Evolutionary conservation across 2,888 invertebrate species (phyloP).

Genomic region (Acanthosoma haemorrhoidale): DNA sequence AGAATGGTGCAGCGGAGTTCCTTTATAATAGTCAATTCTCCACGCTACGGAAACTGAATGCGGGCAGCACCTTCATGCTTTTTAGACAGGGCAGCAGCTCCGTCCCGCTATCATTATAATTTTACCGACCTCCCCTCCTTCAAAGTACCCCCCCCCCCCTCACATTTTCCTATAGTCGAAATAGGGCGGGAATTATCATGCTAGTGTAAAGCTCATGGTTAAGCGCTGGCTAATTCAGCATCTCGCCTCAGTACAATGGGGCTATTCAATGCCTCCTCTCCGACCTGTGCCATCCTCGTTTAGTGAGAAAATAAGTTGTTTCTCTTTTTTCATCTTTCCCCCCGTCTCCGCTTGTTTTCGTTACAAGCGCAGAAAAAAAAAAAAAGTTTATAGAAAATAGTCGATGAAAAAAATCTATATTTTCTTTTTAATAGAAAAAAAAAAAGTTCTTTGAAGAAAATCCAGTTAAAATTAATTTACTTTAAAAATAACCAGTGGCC

Average conservation of each 20-base stretch:
- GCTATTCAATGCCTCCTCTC: background rate
- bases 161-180: background rate
- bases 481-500: too few relatives aligned
- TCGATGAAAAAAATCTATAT: too few relatives aligned
- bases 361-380: background rate
- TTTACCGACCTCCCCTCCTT: conserved; percentile 6
- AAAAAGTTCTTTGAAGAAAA: too few relatives aligned
- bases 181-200: conserved; percentile 11
- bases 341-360: conserved; percentile 7
- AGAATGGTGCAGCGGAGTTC: background rate
- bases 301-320: conserved; percentile 6
- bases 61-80: conserved; percentile 13
- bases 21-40: background rate
- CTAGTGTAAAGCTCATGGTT: conserved; percentile 19
- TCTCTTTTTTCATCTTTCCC: conserved; percentile 17
- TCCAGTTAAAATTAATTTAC: too few relatives aligned
- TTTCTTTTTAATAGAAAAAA: too few relatives aligned
- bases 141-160: background rate
- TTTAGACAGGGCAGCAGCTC: background rate
- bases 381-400: background rate
- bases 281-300: background rate
- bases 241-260: background rate
- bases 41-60: background rate
- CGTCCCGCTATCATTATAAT: conserved; percentile 11
- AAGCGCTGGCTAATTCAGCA: conserved; percentile 7